phyloP scores from a whole-genome alignment of 2,888 invertebrate genomes.

The Mesorhabditis spiculigera region DNA sequence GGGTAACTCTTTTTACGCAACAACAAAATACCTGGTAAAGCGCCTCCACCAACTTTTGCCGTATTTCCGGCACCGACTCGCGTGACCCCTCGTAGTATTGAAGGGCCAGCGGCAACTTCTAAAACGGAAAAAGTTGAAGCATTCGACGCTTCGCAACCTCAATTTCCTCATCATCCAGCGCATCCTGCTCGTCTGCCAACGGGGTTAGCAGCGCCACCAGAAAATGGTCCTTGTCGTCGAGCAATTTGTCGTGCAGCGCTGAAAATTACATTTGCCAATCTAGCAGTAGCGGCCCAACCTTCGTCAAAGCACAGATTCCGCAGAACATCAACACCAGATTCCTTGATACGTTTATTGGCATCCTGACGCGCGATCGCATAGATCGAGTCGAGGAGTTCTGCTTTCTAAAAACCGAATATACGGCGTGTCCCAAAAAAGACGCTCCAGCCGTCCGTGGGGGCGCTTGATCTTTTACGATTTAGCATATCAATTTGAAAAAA shows the following conservation, averaged over 20 bases:
- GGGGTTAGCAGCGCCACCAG: slow-evolving; percentile 40
- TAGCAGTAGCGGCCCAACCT: slow-evolving; percentile 19
- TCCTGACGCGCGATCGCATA: background rate
- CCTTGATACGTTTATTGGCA: slow-evolving; percentile 13
- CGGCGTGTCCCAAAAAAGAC: slow-evolving; percentile 1
- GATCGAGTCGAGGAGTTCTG: background rate
- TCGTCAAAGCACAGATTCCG: slow-evolving; percentile 42
- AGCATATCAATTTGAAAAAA: too few relatives aligned
- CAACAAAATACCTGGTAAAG: too few relatives aligned
- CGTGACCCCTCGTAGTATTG: too few relatives aligned
- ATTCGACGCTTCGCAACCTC: background rate
- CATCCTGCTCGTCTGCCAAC: slow-evolving; percentile 39
- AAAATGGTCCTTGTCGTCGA: slow-evolving; percentile 40
- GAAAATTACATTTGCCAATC: slow-evolving; percentile 11
- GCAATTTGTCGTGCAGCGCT: slow-evolving; percentile 40
- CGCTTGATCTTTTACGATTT: background rate
- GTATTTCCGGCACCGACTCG: too few relatives aligned
- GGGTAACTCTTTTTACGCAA: too few relatives aligned
- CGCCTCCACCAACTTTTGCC: too few relatives aligned
- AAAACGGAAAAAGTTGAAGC: background rate
- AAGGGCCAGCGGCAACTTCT: slow-evolving; percentile 39
- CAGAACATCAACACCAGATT: slow-evolving; percentile 35
- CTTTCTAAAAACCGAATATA: slow-evolving; percentile 11
- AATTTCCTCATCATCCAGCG: slow-evolving; percentile 42
- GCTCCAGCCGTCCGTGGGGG: background rate